phyloP scores from a whole-genome alignment of 2,888 invertebrate genomes.

The Timema cristinae region DNA sequence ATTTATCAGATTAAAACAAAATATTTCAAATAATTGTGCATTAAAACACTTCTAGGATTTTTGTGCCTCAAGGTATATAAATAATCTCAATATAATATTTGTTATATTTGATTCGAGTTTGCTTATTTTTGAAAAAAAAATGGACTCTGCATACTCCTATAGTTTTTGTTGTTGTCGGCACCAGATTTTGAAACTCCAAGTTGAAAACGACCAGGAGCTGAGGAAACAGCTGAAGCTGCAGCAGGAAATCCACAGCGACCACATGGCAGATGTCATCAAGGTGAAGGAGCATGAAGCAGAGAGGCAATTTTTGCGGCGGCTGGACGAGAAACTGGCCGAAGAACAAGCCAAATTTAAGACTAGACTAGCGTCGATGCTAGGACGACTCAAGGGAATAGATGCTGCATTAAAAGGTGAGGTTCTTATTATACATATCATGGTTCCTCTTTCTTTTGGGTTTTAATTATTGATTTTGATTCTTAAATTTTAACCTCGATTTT shows the following conservation, averaged over 20 bases:
- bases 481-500: too few species aligned
- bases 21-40: too few species aligned
- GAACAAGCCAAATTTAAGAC: slow-evolving; percentile 65
- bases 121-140: too few species aligned
- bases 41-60: too few species aligned
- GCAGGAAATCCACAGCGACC: slow-evolving; percentile 80
- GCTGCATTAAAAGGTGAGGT: slow-evolving; percentile 64
- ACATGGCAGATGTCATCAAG: slow-evolving; percentile 66
- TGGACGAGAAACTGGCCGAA: slow-evolving; percentile 64
- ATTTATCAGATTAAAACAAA: too few species aligned
- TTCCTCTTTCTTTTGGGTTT: too few species aligned
- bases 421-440: too few species aligned
- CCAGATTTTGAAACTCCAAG: slow-evolving; percentile 60
- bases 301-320: slow-evolving; percentile 50
- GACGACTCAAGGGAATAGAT: slow-evolving; percentile 72
- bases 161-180: slow-evolving; percentile 23
- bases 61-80: too few species aligned
- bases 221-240: slow-evolving; percentile 78
- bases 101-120: too few species aligned
- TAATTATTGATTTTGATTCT: too few species aligned
- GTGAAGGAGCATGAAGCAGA: slow-evolving; percentile 56
- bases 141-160: too few species aligned
- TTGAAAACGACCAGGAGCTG: slow-evolving; percentile 66
- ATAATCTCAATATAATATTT: too few species aligned
- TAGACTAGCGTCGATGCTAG: slow-evolving; percentile 68